Percentiles rank a stretch among this genome's conserved stretches.
These are phyloP conservation scores for Agraylea sexmaculata DNA, from an alignment of 1,140 invertebrate species.

Conservation along the genomic window DNA sequence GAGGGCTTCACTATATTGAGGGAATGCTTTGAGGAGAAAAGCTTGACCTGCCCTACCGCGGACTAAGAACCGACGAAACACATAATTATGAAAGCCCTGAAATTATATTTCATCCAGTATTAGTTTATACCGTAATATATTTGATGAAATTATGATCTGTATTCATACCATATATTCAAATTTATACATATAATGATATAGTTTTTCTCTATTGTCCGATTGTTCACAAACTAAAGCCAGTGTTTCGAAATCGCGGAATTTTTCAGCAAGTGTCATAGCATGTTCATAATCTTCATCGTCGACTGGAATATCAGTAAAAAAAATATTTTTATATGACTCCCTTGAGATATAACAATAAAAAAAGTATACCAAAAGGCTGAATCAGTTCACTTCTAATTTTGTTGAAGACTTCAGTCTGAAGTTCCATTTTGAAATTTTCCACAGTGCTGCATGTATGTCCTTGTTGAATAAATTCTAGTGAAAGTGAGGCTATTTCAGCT, in stretches of 20 bases:
- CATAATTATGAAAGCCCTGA: slow-evolving; percentile 18
- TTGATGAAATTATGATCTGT: neutral
- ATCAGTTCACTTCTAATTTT: no score
- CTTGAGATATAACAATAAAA: no score
- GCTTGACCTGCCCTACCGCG: slow-evolving; percentile 17
- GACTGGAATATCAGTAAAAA: slow-evolving; percentile 49
- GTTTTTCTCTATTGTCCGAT: slow-evolving; percentile 59
- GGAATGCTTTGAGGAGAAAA: slow-evolving; percentile 16
- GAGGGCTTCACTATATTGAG: slow-evolving; percentile 9
- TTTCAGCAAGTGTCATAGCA: slow-evolving; percentile 76
- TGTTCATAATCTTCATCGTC: slow-evolving; percentile 65
- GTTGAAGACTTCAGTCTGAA: no score
- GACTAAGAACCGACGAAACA: slow-evolving; percentile 19
- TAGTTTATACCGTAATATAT: no score
- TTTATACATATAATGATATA: slow-evolving; percentile 69
- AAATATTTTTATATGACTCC: no score
- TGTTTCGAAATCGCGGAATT: slow-evolving; percentile 78
- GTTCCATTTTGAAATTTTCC: no score
- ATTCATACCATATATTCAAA: slow-evolving; percentile 42
- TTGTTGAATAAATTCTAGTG: no score
- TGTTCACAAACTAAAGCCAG: slow-evolving; percentile 69
- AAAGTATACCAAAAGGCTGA: no score
- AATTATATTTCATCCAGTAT: slow-evolving; percentile 5
- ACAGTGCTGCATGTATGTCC: no score
- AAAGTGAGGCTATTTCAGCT: no score